Evolutionary conservation across 2,113 vertebrate genomes (phyloP), one percentile per base, ranked within the genome.

Genomic region (Zosterops pallidus): DNA sequence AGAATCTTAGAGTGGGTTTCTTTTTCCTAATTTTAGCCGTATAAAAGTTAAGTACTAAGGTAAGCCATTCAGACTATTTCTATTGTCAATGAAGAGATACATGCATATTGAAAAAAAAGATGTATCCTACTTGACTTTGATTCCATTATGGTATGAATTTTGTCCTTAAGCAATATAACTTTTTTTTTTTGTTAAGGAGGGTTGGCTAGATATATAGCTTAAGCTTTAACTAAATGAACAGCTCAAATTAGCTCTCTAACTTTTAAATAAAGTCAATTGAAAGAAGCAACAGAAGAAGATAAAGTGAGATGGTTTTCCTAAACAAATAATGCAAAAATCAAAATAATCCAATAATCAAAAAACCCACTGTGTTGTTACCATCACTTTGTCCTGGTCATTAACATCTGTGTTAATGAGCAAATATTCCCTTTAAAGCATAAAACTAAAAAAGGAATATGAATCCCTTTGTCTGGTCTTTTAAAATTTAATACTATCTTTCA

Each of bases 401-500:
- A 62, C 0, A 6, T 49, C 37, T 65, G 5, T 52, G 41, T 85
- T 82, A 79, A 76, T 0, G 26, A n/a, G 17, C 1, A 79, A 55
- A 65, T 76, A 81, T 41, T 81, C 25, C 3, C 67, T 83, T 84
- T 44, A 46, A 65, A 70, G 13, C 26, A 41, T 41, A 78, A 72
- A 39, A 72, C 59, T 47, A 56, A 64, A 39, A 62, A 55, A 23
- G 2, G 2, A 91, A 53, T 28, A 13, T 14, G 67, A 64, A 56
- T 63, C 59, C 44, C 44, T 78, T 62, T 39, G 17, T 37, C 83
- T 76, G 12, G 7, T 60, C 26, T 72, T 82, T 64, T 26, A 64
- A 94, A 85, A 92, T 71, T 28, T 72, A 91, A 70, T 81, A 56
- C 4, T 44, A 4, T 44, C 9, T 75, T 75, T 91, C 47, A 81